Conservation (phyloP, 2,113 vertebrate species). For the Galemys pyrenaicus region DNA sequence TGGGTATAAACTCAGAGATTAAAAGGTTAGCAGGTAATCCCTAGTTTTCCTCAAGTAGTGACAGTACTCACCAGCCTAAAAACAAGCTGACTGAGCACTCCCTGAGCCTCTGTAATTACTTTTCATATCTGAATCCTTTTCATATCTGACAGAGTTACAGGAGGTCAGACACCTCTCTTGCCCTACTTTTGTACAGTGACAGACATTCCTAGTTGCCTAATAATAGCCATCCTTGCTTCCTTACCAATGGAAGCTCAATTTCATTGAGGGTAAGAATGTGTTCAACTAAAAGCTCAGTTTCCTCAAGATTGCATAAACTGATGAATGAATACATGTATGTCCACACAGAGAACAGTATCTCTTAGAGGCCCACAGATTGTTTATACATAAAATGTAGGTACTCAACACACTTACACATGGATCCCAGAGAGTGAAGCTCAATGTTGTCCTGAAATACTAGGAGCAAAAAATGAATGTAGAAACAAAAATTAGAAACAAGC, state of each 20-base stretch:
- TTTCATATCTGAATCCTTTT: too few relatives aligned
- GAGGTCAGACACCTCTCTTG: background rate
- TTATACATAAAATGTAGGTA: background rate
- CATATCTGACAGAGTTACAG: background rate
- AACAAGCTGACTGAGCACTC: background rate
- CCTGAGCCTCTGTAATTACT: too few relatives aligned
- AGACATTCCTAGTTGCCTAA: background rate
- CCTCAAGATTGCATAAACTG: background rate
- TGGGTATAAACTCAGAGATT: background rate
- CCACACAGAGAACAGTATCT: background rate
- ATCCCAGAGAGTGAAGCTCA: background rate
- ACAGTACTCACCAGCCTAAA: background rate
- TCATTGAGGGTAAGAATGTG: background rate
- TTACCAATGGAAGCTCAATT: background rate
- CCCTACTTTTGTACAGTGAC: background rate
- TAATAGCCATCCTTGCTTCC: background rate
- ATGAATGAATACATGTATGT: background rate
- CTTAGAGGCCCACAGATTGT: background rate
- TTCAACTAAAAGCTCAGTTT: background rate
- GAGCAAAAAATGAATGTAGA: background rate
- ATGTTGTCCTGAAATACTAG: background rate
- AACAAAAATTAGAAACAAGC: slow-evolving; percentile 22
- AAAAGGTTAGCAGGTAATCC: background rate
- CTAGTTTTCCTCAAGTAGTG: background rate
- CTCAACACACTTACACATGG: background rate